Evolutionary conservation across 1,140 invertebrate species (phyloP).

Genomic region (Ostrea denselamellosa): DNA sequence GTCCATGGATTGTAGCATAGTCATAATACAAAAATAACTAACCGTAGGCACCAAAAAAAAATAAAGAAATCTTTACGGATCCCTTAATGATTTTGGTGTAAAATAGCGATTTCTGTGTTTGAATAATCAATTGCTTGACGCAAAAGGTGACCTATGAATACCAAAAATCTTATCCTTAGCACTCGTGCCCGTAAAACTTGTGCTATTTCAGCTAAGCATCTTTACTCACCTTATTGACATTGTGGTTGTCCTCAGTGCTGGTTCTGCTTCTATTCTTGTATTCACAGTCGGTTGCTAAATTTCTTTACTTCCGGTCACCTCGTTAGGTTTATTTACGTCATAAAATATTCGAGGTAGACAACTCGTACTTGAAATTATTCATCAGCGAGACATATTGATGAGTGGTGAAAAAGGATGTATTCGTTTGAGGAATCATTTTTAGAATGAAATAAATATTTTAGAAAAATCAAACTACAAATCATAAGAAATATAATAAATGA

Average conservation of each 20-base stretch:
- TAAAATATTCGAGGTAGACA: neutral
- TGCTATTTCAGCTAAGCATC: neutral
- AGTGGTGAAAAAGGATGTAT: no score
- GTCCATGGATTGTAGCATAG: no score
- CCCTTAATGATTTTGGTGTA: no score
- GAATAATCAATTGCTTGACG: conserved; percentile 2
- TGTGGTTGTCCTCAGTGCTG: neutral
- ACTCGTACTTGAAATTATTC: conserved; percentile 13
- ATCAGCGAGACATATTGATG: no score
- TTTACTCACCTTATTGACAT: neutral
- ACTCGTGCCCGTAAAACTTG: neutral
- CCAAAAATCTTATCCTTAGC: neutral
- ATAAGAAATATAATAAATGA: no score
- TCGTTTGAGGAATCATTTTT: no score
- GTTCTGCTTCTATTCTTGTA: neutral
- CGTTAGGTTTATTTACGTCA: neutral
- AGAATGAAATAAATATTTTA: no score
- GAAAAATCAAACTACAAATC: no score
- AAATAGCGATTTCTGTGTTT: neutral
- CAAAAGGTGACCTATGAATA: neutral
- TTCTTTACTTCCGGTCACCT: conserved; percentile 18
- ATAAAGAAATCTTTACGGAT: no score
- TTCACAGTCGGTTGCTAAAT: conserved; percentile 5
- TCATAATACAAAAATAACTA: no score
- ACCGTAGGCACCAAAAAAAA: no score